Base-by-base conservation (phyloP, 2,888 invertebrate species). In the Nycteola revayana region DNA sequence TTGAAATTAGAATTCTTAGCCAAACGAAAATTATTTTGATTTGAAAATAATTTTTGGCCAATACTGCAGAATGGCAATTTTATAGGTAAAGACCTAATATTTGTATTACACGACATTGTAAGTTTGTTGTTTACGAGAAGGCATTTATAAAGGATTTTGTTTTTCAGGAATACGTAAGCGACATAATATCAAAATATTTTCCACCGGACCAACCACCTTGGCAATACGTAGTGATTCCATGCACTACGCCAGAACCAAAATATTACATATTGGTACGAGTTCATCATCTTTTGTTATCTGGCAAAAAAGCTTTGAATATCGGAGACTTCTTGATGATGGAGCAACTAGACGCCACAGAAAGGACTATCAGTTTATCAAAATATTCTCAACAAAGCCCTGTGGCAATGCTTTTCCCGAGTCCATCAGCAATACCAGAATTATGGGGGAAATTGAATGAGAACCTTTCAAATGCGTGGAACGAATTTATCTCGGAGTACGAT, bases 201-300 rank as follows among this genome's bases (percentile, higher is more conserved):
- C 92, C 94, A 3, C 81, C 85, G 1, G 92, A 93, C 32, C 87
- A 92, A 36, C 92, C 96, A 0, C 95, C 95, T 7, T 96, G 96
- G 96, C 95, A 96, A 66, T 91, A 95, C 32, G 91, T 93, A 22
- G 89, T 95, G 1, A 93, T 95, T 56, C 94, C 94, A 0, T 84
- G 84, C 47, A 59, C 74, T 2, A 73, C 82, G 1, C 50, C 73
- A 2, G 90, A 91, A 31, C 90, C 91, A 21, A 88, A 87, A 50
- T 95, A 93, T 64, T 94, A 93, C 59, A 85, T 94, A 20, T 72
- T 96, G 14, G 87, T 95, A 3, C 90, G 95, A 35, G 90, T 94
- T 0, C 96, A 96, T 63, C 96, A 96, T 59, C 76, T 95, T 14
- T 85, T 95, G 1, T 85, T 95, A 2, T 92, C 92, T 7, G 94